Evolutionary conservation across 2,797 vertebrate genomes (phyloP).

Genomic region (Apodemus agrarius): DNA sequence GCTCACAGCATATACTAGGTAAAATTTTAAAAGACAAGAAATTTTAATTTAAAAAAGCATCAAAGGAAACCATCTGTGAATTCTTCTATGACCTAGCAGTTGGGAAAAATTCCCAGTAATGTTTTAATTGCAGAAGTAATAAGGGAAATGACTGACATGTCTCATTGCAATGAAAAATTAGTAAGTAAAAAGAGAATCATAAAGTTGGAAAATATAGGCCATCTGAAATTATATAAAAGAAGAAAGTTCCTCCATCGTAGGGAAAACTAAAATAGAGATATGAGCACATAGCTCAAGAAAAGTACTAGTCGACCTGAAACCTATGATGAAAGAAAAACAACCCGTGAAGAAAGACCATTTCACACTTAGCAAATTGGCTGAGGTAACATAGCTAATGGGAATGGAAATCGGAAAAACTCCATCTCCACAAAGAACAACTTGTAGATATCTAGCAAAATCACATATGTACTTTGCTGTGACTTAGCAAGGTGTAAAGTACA

Average conservation of each 20-base stretch:
- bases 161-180: neutral
- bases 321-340: conserved; percentile 32
- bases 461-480: neutral
- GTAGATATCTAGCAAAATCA: conserved; percentile 28
- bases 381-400: neutral
- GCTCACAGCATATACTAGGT: neutral
- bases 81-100: neutral
- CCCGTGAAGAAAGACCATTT: conserved; percentile 39
- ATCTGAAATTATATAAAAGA: conserved; percentile 11
- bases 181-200: conserved; percentile 39
- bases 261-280: conserved; percentile 53
- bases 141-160: neutral
- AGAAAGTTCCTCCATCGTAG: neutral
- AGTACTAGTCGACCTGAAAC: conserved; percentile 15
- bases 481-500: conserved; percentile 34
- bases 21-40: conserved; percentile 11
- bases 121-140: conserved; percentile 38
- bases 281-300: conserved; percentile 23
- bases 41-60: neutral
- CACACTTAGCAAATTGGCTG: neutral
- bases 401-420: conserved; percentile 20
- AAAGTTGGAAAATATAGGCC: neutral
- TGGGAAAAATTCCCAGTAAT: neutral
- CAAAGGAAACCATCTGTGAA: neutral
- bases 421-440: neutral